These are phyloP conservation scores for Hippotragus niger DNA, from an alignment of 2,113 vertebrate genomes.

Conservation along the genomic window DNA sequence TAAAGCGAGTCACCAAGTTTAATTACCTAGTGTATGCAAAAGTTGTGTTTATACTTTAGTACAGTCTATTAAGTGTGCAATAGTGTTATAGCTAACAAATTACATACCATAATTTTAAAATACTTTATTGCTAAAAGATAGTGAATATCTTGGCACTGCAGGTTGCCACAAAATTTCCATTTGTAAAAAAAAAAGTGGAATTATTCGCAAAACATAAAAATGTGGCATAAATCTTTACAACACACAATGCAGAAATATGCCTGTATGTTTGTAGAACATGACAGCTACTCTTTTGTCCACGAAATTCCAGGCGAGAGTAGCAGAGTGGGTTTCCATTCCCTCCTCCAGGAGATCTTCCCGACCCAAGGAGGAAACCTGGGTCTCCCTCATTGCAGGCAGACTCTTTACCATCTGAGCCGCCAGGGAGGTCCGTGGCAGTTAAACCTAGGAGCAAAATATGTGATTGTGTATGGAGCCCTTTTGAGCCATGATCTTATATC, in stretches of 20 bases:
- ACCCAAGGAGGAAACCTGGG: not conserved
- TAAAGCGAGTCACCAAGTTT: not conserved
- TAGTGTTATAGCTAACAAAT: not conserved
- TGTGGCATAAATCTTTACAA: not conserved
- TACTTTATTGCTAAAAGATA: not conserved
- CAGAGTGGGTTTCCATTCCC: not conserved
- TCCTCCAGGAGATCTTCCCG: not conserved
- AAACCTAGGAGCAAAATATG: not conserved
- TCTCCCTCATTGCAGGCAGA: not conserved
- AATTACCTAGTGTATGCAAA: not conserved
- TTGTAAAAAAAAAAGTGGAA: not conserved
- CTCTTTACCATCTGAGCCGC: not conserved
- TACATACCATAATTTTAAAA: not conserved
- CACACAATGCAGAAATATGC: not conserved
- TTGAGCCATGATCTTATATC: not conserved
- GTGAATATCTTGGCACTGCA: not conserved
- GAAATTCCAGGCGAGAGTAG: not conserved
- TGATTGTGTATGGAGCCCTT: rapidly evolving
- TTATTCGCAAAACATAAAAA: not conserved
- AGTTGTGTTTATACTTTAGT: not conserved
- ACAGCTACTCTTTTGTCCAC: not conserved
- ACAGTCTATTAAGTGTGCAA: not conserved
- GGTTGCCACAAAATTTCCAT: not conserved
- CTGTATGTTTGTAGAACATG: not conserved
- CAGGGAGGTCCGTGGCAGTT: rapidly evolving